phyloP scores from a whole-genome alignment of 23 tunicate species.

The Styela clava region DNA sequence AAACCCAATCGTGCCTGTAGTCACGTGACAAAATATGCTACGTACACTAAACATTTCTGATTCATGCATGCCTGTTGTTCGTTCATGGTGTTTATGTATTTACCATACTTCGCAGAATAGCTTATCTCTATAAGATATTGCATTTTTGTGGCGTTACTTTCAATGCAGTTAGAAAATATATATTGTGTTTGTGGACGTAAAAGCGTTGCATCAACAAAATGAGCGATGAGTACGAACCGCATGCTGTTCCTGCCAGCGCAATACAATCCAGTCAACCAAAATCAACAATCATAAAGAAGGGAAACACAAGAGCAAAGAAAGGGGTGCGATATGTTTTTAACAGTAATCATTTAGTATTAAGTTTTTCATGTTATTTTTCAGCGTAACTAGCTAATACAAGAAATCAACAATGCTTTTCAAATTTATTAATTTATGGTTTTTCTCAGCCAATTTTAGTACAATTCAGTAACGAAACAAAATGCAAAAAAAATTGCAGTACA shows the following conservation, averaged over 20 bases:
- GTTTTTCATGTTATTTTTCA: not conserved
- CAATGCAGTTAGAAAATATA: too few relatives aligned
- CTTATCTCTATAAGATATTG: too few relatives aligned
- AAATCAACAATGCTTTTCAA: not conserved
- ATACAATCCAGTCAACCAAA: slow-evolving; percentile 70
- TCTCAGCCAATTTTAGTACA: too few relatives aligned
- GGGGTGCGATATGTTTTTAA: slow-evolving; percentile 39
- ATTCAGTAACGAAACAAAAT: too few relatives aligned
- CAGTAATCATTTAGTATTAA: not conserved
- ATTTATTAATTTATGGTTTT: too few relatives aligned
- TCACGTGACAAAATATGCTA: not conserved
- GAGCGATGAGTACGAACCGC: slow-evolving; percentile 25
- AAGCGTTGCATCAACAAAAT: too few relatives aligned
- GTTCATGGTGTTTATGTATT: too few relatives aligned
- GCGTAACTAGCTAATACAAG: not conserved
- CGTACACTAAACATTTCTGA: not conserved
- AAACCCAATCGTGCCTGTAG: not conserved
- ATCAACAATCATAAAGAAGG: slow-evolving; percentile 66
- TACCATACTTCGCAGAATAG: too few relatives aligned
- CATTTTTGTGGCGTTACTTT: too few relatives aligned
- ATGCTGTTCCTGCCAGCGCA: slow-evolving; percentile 85
- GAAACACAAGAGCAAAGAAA: slow-evolving; percentile 55
- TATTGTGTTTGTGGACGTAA: too few relatives aligned
- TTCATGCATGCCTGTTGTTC: not conserved
- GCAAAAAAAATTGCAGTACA: too few relatives aligned